A percentile compares a stretch with the other conserved stretches of the same genome.
phyloP scores from a whole-genome alignment of 2,797 vertebrate genomes.

The Melanotaenia parkinsoni region DNA sequence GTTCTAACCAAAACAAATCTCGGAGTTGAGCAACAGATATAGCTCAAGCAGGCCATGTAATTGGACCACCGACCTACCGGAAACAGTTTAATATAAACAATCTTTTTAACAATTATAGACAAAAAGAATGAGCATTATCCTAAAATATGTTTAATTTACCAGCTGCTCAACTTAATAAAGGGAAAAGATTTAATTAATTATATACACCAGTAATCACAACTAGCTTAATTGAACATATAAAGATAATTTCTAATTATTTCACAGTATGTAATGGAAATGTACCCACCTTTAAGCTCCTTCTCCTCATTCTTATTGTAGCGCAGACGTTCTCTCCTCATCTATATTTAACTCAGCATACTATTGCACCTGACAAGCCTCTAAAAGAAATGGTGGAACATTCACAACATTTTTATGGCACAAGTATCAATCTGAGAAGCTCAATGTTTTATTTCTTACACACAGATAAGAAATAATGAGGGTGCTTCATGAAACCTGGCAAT shows the following conservation, averaged over 20 bases:
- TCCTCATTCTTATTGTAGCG: neutral
- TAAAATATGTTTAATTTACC: too few relatives aligned
- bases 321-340: conserved; percentile 8
- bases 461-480: conserved; percentile 7
- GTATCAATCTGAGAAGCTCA: conserved; percentile 21
- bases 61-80: too few relatives aligned
- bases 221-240: neutral
- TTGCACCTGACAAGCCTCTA: neutral
- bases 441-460: neutral
- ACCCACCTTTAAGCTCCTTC: neutral
- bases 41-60: too few relatives aligned
- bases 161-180: neutral
- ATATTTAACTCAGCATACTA: conserved; percentile 17
- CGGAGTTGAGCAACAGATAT: too few relatives aligned
- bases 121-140: too few relatives aligned
- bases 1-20: too few relatives aligned
- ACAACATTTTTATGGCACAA: conserved; percentile 13
- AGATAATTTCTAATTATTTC: neutral
- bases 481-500: conserved; percentile 4
- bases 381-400: neutral
- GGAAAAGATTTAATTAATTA: neutral
- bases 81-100: too few relatives aligned
- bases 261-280: neutral
- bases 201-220: neutral
- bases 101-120: too few relatives aligned